Evolutionary conservation across 2,113 vertebrate species (phyloP).

Genomic region (Psilopsiagon aymara): DNA sequence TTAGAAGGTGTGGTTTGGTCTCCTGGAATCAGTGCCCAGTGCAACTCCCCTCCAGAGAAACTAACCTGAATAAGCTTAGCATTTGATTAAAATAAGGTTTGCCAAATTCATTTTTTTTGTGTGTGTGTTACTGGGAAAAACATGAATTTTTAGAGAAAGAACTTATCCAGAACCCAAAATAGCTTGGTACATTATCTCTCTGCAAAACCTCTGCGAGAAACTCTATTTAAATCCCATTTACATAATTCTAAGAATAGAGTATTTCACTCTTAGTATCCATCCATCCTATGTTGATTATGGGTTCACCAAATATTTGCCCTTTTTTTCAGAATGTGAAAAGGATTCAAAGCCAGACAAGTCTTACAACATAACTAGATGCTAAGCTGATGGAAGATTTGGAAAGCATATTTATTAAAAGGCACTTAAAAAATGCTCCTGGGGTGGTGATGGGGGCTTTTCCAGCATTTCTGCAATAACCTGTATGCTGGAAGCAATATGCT

Average conservation of each 20-base stretch:
- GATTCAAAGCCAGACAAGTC: conserved; percentile 14
- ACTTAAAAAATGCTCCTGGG: neutral
- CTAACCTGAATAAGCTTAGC: neutral
- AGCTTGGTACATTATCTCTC: conserved; percentile 3
- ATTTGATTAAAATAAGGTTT: neutral
- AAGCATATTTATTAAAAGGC: neutral
- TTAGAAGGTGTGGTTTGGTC: neutral
- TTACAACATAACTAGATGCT: neutral
- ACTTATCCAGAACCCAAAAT: neutral
- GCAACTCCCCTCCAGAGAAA: neutral
- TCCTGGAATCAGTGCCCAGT: neutral
- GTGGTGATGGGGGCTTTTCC: neutral
- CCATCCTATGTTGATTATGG: conserved; percentile 36
- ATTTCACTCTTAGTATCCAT: conserved; percentile 41
- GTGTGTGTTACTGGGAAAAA: neutral
- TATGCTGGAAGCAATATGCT: neutral
- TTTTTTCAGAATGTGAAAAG: conserved; percentile 21
- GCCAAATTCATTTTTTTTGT: neutral
- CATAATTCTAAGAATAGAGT: conserved; percentile 49
- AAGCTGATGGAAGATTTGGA: conserved; percentile 16
- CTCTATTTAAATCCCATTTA: conserved; percentile 61
- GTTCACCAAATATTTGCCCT: conserved; percentile 62
- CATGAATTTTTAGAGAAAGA: neutral
- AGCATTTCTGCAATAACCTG: neutral
- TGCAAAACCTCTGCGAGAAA: conserved; percentile 24